A percentile compares a stretch with the other conserved stretches of the same genome.
Conservation (phyloP, 1,140 invertebrate genomes). For the Ridgeia piscesae region DNA sequence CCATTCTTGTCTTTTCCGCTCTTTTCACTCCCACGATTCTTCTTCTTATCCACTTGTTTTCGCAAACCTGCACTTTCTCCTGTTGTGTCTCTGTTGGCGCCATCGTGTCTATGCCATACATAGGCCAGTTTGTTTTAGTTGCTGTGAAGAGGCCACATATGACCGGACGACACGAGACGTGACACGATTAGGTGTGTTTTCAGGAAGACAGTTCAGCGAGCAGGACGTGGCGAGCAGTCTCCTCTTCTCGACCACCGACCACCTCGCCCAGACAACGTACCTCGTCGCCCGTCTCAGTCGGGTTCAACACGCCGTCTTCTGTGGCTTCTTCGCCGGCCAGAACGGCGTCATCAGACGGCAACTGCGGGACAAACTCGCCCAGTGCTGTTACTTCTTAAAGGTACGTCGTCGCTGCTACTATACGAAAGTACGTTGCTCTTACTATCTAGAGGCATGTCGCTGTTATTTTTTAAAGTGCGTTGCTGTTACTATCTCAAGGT, state of each 20-base stretch:
- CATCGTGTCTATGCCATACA: too few species aligned
- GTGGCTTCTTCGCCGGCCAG: conserved; percentile 19
- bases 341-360: conserved; percentile 17
- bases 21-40: too few species aligned
- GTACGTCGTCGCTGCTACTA: not conserved
- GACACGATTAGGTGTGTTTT: not conserved
- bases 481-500: too few species aligned
- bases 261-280: conserved; percentile 25
- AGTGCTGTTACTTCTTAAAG: not conserved
- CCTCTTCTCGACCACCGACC: conserved; percentile 22
- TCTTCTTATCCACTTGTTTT: too few species aligned
- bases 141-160: too few species aligned
- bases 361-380: conserved; percentile 10
- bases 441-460: too few species aligned
- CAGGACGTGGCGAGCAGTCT: conserved; percentile 24
- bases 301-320: conserved; percentile 21
- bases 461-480: too few species aligned
- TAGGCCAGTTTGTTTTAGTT: too few species aligned
- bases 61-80: too few species aligned
- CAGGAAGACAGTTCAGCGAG: conserved; percentile 17
- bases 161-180: not conserved
- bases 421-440: too few species aligned
- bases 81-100: too few species aligned
- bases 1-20: too few species aligned
- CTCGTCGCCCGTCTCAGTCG: conserved; percentile 15